Percentiles rank a stretch among this genome's conserved stretches.
Evolutionary conservation across 2,888 invertebrate genomes (phyloP).

Genomic region (Sinohyriopsis cumingii): DNA sequence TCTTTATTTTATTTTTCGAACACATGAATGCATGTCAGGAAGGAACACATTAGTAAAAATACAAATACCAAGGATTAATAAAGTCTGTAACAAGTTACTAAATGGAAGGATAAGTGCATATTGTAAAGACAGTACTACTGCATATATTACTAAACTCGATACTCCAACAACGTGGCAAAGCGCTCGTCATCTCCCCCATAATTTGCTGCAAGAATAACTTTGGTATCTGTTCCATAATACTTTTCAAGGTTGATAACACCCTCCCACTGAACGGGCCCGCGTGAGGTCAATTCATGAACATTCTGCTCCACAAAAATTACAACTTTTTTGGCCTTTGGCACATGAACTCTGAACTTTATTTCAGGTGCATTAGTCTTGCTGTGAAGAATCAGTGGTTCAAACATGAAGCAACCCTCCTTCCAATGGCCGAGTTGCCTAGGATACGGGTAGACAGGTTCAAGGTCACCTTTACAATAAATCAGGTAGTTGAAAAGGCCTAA

Average conservation of each 20-base stretch:
- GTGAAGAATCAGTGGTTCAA: conserved; percentile 39
- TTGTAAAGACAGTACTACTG: neutral
- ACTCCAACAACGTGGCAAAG: conserved; percentile 48
- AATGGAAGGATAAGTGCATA: no score
- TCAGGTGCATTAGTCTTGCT: conserved; percentile 26
- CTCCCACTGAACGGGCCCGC: conserved; percentile 44
- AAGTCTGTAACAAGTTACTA: no score
- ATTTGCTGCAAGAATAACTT: conserved; percentile 45
- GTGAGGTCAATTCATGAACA: conserved; percentile 34
- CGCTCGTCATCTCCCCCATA: conserved; percentile 46
- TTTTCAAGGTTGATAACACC: conserved; percentile 38
- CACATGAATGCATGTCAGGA: no score
- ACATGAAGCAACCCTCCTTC: conserved; percentile 54
- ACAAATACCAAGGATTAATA: no score
- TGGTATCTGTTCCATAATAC: conserved; percentile 36
- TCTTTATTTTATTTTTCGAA: no score
- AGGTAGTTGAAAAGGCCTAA: conserved; percentile 49
- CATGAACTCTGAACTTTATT: conserved; percentile 42
- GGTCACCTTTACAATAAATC: conserved; percentile 34
- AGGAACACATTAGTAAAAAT: no score
- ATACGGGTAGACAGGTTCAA: conserved; percentile 32
- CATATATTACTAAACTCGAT: conserved; percentile 18
- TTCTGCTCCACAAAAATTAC: conserved; percentile 46
- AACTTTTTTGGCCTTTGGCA: conserved; percentile 49
- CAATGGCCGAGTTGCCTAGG: conserved; percentile 49